Evolutionary conservation across 2,113 vertebrate species (phyloP), one percentile per base, ranked within the genome.

Genomic region (Rutilus rutilus): DNA sequence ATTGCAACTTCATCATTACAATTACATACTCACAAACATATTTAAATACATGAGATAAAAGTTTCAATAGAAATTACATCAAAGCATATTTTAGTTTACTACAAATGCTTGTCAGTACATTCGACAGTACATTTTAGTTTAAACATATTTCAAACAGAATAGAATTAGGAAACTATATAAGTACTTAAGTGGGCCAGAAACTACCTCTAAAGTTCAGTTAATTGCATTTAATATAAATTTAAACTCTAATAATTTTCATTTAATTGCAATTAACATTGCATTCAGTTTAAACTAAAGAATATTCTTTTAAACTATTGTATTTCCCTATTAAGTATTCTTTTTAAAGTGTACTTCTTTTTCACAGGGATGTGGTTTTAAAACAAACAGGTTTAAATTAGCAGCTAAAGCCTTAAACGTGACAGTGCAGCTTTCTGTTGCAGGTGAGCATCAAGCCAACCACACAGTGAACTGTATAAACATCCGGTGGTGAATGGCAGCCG

Each of bases 391-490:
- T 79, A 60, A 39, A 15, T 64, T 64, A 80, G 23, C 39, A 47
- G 17, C 2, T 14, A 59, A 5, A 64, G 15, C 23, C 7, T 42
- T 47, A 67, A 69, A 76, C 25, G 25, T 87, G 86, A 85, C 45
- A 12, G 6, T 67, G 87, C 65, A 83, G 82, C 79, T 74, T 78
- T 86, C 15, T 60, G 62, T 27, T 79, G 77, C 74, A 84, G 82
- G 82, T 86, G 82, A 77, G 84, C 14, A 15, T 83, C 54, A 36
- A 50, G 60, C 60, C 78, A 10, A 88, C 87, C 79, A 83, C 73
- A 52, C n/a, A 21, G 74, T 75, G 5, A 82, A 89, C 88, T 89
- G 88, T 89, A 89, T 75, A 87, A 89, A 87, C 88, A 89, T 89
- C 88, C 85, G 85, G 83, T 86, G 85, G 88, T 87, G 30, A 87